Percentiles rank a stretch among this genome's conserved stretches.
Evolutionary conservation across 2,113 vertebrate genomes (phyloP).

Genomic region (Xyliphius kryptos): DNA sequence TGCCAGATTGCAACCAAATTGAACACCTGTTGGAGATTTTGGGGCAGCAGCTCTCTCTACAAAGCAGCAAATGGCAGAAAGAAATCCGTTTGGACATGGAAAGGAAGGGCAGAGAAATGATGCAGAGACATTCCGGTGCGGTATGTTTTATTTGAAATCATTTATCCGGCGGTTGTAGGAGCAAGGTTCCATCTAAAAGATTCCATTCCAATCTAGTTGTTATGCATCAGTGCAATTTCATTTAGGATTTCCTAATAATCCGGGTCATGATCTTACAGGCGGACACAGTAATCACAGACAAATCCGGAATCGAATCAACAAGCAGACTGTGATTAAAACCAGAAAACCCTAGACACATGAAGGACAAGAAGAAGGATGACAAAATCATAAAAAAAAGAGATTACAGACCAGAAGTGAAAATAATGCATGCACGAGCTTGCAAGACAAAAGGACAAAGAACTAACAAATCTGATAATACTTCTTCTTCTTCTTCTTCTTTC

Average conservation of each 20-base stretch:
- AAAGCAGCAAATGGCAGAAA: not conserved
- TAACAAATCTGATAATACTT: too few species aligned
- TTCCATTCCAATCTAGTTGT: constrained; percentile 7
- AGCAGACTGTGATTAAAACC: constrained; percentile 9
- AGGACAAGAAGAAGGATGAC: constrained; percentile 17
- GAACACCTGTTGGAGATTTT: not conserved
- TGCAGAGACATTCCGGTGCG: not conserved
- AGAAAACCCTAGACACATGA: not conserved
- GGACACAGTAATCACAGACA: constrained; percentile 7
- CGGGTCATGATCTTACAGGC: constrained; percentile 8
- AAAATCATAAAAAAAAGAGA: too few species aligned
- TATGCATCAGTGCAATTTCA: constrained; percentile 3
- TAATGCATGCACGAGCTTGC: not conserved
- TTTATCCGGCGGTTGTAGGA: not conserved
- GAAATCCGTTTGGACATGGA: not conserved
- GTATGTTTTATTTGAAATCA: constrained; percentile 6
- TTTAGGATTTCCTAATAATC: constrained; percentile 20
- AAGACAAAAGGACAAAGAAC: not conserved
- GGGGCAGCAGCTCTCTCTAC: not conserved
- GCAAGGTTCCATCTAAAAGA: not conserved
- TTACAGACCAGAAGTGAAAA: constrained; percentile 6
- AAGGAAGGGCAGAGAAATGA: constrained; percentile 2
- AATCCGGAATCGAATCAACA: constrained; percentile 16
- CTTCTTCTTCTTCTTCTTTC: too few species aligned
- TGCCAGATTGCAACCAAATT: not conserved